Evolutionary conservation across 1,140 invertebrate species (phyloP).

Genomic region (Stegodyphus mimosarum): DNA sequence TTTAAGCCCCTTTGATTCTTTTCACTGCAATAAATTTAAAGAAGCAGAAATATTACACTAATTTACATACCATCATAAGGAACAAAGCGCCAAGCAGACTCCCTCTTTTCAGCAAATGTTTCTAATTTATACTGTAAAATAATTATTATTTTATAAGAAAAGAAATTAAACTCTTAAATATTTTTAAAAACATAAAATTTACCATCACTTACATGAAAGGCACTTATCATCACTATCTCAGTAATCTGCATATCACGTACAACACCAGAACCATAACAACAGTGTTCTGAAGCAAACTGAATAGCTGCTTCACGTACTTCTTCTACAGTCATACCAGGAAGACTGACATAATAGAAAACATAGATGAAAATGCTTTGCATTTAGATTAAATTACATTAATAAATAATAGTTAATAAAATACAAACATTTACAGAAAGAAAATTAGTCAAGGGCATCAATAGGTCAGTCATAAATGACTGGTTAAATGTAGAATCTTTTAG

Average conservation of each 20-base stretch:
- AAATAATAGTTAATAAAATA: neutral
- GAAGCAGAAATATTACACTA: neutral
- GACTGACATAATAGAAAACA: constrained; percentile 9
- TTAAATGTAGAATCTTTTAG: too few species aligned
- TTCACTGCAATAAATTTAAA: too few species aligned
- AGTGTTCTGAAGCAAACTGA: constrained; percentile 69
- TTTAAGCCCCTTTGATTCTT: too few species aligned
- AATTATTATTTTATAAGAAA: neutral
- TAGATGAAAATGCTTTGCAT: neutral
- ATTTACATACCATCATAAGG: constrained; percentile 68
- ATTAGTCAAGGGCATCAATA: too few species aligned
- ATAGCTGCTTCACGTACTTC: constrained; percentile 70
- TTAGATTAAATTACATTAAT: neutral
- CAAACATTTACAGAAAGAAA: neutral
- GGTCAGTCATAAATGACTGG: too few species aligned
- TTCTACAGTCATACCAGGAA: constrained; percentile 68
- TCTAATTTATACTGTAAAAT: constrained; percentile 72
- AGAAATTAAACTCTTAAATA: constrained; percentile 24
- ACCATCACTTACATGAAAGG: constrained; percentile 70
- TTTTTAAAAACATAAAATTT: neutral
- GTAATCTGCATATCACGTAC: constrained; percentile 70
- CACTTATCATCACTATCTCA: constrained; percentile 69
- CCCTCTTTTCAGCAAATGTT: constrained; percentile 72
- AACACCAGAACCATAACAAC: constrained; percentile 72
- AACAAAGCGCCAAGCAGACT: constrained; percentile 71